These are phyloP conservation scores for Pandemis cinnamomeana DNA, from an alignment of 2,888 invertebrate species.

Conservation along the genomic window DNA sequence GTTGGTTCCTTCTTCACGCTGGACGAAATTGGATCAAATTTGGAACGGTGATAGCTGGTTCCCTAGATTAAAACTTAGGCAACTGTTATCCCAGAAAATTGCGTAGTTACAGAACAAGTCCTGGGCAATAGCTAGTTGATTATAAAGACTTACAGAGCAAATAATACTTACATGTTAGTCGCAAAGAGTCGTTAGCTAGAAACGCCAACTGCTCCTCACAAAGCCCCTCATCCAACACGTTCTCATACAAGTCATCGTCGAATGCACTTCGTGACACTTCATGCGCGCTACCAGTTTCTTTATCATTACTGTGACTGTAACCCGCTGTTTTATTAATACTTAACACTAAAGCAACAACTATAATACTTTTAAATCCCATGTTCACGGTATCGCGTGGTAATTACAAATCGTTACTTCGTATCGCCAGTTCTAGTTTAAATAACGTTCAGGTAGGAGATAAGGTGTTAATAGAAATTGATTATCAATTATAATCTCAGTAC, in stretches of 20 bases:
- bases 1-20: no score
- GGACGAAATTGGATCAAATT: no score
- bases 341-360: conserved; percentile 1
- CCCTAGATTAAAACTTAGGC: no score
- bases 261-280: conserved; percentile 37
- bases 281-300: background rate
- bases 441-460: background rate
- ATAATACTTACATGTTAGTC: conserved; percentile 44
- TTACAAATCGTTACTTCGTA: background rate
- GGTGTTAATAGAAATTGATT: conserved; percentile 3
- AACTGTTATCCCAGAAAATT: no score
- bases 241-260: conserved; percentile 41
- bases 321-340: background rate
- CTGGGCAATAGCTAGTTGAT: no score
- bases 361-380: background rate
- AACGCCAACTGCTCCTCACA: conserved; percentile 42
- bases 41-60: no score
- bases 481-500: background rate
- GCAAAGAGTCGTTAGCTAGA: conserved; percentile 40
- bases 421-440: background rate
- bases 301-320: background rate
- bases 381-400: background rate
- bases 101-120: no score
- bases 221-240: conserved; percentile 38
- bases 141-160: background rate